Evolutionary conservation across 1,140 invertebrate species (phyloP), one percentile per base, ranked within the genome.

Genomic region (Drosophila subobscura): DNA sequence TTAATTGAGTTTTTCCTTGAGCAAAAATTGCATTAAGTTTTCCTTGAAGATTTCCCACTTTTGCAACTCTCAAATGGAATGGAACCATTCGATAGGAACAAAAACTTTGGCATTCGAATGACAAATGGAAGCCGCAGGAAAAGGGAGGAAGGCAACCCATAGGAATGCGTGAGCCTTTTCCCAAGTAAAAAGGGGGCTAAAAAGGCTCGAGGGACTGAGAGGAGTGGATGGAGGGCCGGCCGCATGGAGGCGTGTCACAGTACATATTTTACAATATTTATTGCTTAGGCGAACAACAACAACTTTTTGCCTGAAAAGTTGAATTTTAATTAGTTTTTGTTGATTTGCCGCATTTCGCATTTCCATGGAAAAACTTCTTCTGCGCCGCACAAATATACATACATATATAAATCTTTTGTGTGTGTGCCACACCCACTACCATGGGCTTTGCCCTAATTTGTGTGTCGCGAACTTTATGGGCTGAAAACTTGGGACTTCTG

Each of bases 321-420:
- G 83, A 88, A 88, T 88, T 88, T 88, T 88, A 88, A 88, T 88
- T 88, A 88, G 83, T 88, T 88, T 55, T 83, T 70, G 75, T 85
- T 77, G 77, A 79, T 84, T 79, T 72, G 76, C 74, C 74, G 55
- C n/a, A 29, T 65, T 51, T 65, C 65, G 64, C 72, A 72, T 50
- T 78, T 73, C 42, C 66, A 72, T 41, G 51, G 47, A 72, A 50
- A 78, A 56, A 74, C 33, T 37, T 71, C 33, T 37, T 71, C 49
- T 83, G 83, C 64, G 67, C 67, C 16, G 51, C 63, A 59, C 29
- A 33, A 33, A 33, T 10, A 60, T 20, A 61, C 75, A 78, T 75
- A 83, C 75, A 84, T 20, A 61, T 78, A 78, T 75, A 83, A 79
- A 84, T 83, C 72, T 74, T 58, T 37, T 47, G 27, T 57, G 44